phyloP scores from a whole-genome alignment of 2,797 vertebrate species.

The Hypotaenidia philippensis region DNA sequence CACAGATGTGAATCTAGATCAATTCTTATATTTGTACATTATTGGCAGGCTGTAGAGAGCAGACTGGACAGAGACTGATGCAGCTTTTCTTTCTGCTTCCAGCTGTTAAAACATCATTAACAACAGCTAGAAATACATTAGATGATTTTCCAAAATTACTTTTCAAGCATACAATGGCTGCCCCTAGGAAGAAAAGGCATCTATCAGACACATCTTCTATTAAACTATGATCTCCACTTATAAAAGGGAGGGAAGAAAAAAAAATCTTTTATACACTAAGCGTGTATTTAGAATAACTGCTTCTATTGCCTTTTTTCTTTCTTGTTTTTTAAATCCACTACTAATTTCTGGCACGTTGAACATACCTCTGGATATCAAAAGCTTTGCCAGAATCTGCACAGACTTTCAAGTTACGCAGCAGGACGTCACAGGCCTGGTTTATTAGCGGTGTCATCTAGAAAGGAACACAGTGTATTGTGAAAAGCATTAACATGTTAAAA shows the following conservation, averaged over 20 bases:
- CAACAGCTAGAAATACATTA: constrained; percentile 45
- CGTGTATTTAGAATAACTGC: constrained; percentile 20
- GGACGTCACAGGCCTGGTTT: constrained; percentile 84
- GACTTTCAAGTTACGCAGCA: constrained; percentile 87
- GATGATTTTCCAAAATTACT: constrained; percentile 38
- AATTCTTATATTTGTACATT: constrained; percentile 3
- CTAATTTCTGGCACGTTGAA: constrained; percentile 10
- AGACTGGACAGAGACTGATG: constrained; percentile 1
- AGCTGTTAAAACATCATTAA: constrained; percentile 65
- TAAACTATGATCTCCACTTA: constrained; percentile 10
- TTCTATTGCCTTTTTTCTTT: neutral
- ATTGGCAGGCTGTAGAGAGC: neutral
- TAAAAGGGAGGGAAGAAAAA: neutral
- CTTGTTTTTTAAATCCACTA: neutral
- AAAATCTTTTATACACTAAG: neutral
- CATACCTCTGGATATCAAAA: constrained; percentile 93
- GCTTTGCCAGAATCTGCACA: constrained; percentile 85
- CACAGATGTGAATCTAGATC: constrained; percentile 16
- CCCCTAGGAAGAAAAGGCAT: constrained; percentile 29
- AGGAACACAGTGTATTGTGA: constrained; percentile 8
- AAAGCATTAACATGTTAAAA: neutral
- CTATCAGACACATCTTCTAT: constrained; percentile 20
- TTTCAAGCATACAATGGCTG: constrained; percentile 17
- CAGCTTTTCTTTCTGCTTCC: constrained; percentile 18
- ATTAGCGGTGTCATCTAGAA: constrained; percentile 92